Percentiles rank a stretch among this genome's conserved stretches.
phyloP scores from a whole-genome alignment of 2,888 invertebrate species.

The Osedax fenrisi region DNA sequence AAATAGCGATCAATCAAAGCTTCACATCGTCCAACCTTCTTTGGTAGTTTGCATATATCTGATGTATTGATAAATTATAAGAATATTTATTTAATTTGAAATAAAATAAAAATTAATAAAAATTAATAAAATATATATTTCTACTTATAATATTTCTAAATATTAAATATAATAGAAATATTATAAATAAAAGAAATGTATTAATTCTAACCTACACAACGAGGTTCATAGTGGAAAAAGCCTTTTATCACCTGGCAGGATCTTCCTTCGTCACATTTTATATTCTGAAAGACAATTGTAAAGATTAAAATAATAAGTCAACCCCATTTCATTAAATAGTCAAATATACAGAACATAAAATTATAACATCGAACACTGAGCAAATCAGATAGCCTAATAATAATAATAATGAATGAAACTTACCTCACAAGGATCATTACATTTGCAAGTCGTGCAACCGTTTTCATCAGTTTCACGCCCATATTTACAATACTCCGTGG shows the following conservation, averaged over 20 bases:
- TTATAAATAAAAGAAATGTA: background rate
- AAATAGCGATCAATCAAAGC: background rate
- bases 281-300: too few relatives aligned
- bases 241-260: background rate
- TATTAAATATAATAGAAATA: background rate
- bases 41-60: background rate
- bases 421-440: background rate
- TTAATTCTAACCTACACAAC: background rate
- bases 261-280: background rate
- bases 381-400: too few relatives aligned
- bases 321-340: too few relatives aligned
- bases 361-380: too few relatives aligned
- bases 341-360: too few relatives aligned
- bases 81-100: too few relatives aligned
- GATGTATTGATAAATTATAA: background rate
- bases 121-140: too few relatives aligned
- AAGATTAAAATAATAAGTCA: too few relatives aligned
- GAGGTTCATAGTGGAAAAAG: background rate
- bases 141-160: background rate
- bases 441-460: background rate
- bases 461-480: background rate
- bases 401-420: background rate
- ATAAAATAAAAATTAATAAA: too few relatives aligned
- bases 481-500: background rate
- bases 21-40: background rate